Base-by-base conservation (phyloP, 2,113 vertebrate species). In the Aspidoscelis tigris region DNA sequence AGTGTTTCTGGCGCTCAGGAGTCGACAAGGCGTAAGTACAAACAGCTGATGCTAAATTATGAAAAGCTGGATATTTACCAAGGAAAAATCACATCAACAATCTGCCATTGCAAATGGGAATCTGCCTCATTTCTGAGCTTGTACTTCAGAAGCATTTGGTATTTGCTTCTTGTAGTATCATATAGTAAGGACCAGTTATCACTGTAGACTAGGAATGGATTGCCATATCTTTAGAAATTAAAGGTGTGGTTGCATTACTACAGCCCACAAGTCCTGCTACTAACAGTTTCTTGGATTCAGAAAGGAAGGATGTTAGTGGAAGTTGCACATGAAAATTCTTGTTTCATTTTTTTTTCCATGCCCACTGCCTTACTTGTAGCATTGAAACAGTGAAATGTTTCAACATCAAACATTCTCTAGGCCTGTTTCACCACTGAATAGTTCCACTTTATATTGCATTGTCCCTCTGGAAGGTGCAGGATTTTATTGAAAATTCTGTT, bases 21-120 rank as follows among this genome's bases (percentile, higher is more conserved):
- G 44, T n/a, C 26, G 8, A 6, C 78, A 55, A 83, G 76, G 65
- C 43, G 80, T 80, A 89, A 90, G 77, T 77, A 78, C 70, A 78
- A 84, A 82, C 24, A 50, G 79, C 68, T 1, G 0, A 7, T 11
- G 85, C 84, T 87, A 77, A 65, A 22, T 88, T 22, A 61, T 61
- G 73, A 83, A 50, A 84, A 53, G 0, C 33, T 86, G 68, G 21
- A 21, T 85, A 66, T 84, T 61, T 78, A 78, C 75, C 75, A 64
- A 82, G 50, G 22, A 69, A 85, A 84, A n/a, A 83, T 77, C 1
- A 0, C 66, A 12, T 84, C 58, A 33, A 9, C 85, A 82, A 79
- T 65, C 87, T 77, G 41, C 65, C 78, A 86, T 64, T 21, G 16
- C 2, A 73, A 21, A 69, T 24, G 12, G 12, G 33, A 2, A 81